Evolutionary conservation across 2,888 invertebrate genomes (phyloP), one percentile per base, ranked within the genome.

Genomic region (Lissonota sp.): DNA sequence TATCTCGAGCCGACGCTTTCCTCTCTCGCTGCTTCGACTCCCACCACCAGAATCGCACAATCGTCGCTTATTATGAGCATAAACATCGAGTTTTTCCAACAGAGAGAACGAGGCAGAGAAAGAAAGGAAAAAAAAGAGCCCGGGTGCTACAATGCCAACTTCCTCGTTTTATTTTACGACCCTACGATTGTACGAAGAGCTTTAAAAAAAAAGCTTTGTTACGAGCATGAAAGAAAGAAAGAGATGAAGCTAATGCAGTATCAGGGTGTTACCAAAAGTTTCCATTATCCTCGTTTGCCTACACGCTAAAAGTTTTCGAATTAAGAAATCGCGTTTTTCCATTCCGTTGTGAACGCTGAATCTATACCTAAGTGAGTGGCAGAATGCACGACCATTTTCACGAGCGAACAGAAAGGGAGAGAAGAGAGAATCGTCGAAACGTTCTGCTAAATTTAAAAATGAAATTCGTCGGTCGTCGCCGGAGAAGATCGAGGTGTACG

Each of bases 381-480:
- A 26, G 42, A 67, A 49, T 42, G 40, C 8, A 44, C 67, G 26
- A 40, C 6, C 53, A 42, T 46, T 58, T 49, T 63, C n/a, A 26
- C 39, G 63, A 49, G 26, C 12, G 14, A 8, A n/a, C n/a, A 26
- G 46, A 5, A 26, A 12, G 62, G 42, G 39, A 67, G 37, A 51
- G 26, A 82, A 71, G 78, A 64, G 53, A 79, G 83, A 80, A 80
- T 46, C 37, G 57, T 1, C 51, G 10, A 49, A 71, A 78, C 60
- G 39, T 75, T 49, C n/a, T 12, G 46, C 26, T 66, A 66, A 75
- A 78, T 88, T 87, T 84, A 84, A 86, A 86, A 89, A 90, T 89
- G 88, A 91, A 91, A 91, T 91, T 88, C 88, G 86, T 85, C 84
- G 87, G 87, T 86, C 87, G 74, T 88, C 87, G 85, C 86, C 88